Evolutionary conservation across 2,113 vertebrate genomes (phyloP), one percentile per base, ranked within the genome.

Genomic region (Haliaeetus leucogaster): DNA sequence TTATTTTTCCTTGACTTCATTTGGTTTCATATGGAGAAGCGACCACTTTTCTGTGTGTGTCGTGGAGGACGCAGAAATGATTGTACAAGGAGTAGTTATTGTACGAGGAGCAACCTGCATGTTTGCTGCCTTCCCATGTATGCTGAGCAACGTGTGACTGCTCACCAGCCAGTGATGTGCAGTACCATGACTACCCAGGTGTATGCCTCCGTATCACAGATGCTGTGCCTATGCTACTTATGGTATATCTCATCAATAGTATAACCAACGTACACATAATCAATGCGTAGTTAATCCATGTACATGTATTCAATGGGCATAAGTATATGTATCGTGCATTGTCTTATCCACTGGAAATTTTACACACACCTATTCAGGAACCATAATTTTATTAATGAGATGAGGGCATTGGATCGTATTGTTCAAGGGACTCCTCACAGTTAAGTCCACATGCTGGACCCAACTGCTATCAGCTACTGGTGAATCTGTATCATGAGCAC

Each of bases 41-140:
- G 2, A 17, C 26, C 32, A 11, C 53, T 83, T 71, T 76, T 72
- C 42, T 84, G 0, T 6, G 1, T 30, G 61, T 80, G 15, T 20
- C 2, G 0, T 38, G 34, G 11, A 17, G 42, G 34, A 79, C 10
- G 7, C 4, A 0, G 83, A 56, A 88, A 71, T 16, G 34, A 19
- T 17, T 43, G 13, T 29, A 11, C 0, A 0, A 66, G 36, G 61
- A 34, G 68, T 21, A 53, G 27, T 53, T 70, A 13, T 16, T 27
- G 36, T 50, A 43, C 0, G 0, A 58, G 62, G 16, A 40, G 4
- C 7, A n/a, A 22, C 25, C 27, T 52, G 16, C 27, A 27, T 15
- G 62, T 32, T 40, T 83, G 58, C 47, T 72, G 85, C 67, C 34
- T 72, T 77, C 30, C 42, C 18, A 4, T 3, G 12, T 26, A 2